Base-by-base conservation (phyloP, 2,113 vertebrate genomes). In the Syrrhaptes paradoxus region DNA sequence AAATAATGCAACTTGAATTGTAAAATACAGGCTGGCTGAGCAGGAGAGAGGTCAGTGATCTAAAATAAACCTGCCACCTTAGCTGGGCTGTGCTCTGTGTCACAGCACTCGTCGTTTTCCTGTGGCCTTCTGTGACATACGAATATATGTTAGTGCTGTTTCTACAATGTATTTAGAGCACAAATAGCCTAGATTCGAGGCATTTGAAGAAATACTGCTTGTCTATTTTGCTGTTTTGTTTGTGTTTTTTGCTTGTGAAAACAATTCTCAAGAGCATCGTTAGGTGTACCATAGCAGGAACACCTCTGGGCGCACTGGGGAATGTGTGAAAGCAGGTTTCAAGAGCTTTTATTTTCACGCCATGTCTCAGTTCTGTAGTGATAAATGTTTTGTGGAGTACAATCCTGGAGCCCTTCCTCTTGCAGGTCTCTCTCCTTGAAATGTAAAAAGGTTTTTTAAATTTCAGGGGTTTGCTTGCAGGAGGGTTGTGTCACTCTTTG, bases 341-440 rank as follows among this genome's bases (percentile, higher is more conserved):
- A 12, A 97, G 94, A 87, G 80, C 80, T 96, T 96, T 89, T 95
- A 68, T 96, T 95, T 95, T 95, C 87, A 85, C 76, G 72, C 92
- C 26, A 0, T 77, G 71, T 92, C 91, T 90, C 58, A 65, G 78
- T 67, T 87, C 51, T 84, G 46, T 83, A 85, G 90, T 55, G 85
- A 93, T 89, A 92, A 96, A 84, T 85, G 95, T 79, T 95, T 97
- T 87, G 91, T 92, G 89, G 76, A 88, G 41, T 87, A 76, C 78
- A 82, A 67, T 85, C 88, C 62, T 90, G 66, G 43, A 90, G 89
- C 90, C 58, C 17, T 19, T 78, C 72, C 80, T 28, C 22, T 90
- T 85, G 58, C 78, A 80, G 71, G 19, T 57, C 79, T 85, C 13
- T 2, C 43, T 97, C 38, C 3, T 90, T 94, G 89, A 94, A 93